Conservation (phyloP, 2,888 invertebrate species). For the Phytoseiulus persimilis region DNA sequence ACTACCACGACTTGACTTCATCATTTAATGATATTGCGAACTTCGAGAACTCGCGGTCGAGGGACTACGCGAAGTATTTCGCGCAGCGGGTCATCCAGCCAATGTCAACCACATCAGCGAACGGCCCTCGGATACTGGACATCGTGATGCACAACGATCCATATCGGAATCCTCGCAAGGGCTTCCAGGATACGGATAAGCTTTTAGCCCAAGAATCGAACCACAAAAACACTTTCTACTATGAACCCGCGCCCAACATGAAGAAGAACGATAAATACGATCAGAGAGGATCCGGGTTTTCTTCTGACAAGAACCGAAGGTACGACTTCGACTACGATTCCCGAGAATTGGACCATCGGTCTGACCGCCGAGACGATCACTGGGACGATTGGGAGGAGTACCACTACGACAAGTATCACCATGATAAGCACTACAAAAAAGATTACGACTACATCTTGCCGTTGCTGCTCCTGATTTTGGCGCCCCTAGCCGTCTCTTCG, state of each 20-base stretch:
- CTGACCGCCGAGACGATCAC: constrained; percentile 10
- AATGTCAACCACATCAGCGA: background rate
- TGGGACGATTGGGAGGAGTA: constrained; percentile 11
- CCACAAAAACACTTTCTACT: background rate
- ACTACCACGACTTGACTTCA: constrained; percentile 19
- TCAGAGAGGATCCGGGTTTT: background rate
- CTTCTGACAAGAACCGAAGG: background rate
- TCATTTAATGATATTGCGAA: constrained; percentile 8
- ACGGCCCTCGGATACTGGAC: constrained; percentile 11
- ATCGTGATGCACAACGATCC: constrained; percentile 29
- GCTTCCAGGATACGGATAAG: background rate
- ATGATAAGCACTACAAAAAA: constrained; percentile 27
- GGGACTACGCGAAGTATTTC: background rate
- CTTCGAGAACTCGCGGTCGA: constrained; percentile 11
- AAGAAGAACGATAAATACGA: constrained; percentile 33
- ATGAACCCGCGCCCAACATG: constrained; percentile 1
- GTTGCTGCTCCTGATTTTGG: constrained; percentile 9
- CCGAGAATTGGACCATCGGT: constrained; percentile 16
- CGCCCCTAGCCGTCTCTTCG: constrained; percentile 18
- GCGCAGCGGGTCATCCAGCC: background rate
- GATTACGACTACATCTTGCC: constrained; percentile 22
- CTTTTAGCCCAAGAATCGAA: constrained; percentile 13
- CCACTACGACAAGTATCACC: constrained; percentile 16
- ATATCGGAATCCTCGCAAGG: constrained; percentile 1
- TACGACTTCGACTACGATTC: constrained; percentile 29